Evolutionary conservation across 2,888 invertebrate genomes (phyloP).

Genomic region (Halocaridina rubra): DNA sequence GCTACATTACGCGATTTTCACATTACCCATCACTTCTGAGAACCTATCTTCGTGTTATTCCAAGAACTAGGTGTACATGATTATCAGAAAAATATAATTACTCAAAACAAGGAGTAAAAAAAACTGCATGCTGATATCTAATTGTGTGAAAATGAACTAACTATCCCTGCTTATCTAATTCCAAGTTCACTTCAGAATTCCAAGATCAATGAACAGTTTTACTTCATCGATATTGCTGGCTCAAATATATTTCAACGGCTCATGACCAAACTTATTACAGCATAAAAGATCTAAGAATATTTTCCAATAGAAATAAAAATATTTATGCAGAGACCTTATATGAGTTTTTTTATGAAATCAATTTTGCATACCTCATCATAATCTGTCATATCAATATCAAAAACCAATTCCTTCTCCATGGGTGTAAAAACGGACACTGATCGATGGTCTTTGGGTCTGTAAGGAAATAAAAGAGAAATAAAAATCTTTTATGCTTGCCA

Average conservation of each 20-base stretch:
- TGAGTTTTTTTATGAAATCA: background rate
- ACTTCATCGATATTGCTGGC: background rate
- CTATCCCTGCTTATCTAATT: too few species aligned
- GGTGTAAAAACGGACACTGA: conserved; percentile 72
- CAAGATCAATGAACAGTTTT: background rate
- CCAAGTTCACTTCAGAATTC: too few species aligned
- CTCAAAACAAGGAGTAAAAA: too few species aligned
- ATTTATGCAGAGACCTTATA: too few species aligned
- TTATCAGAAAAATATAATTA: too few species aligned
- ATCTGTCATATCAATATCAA: conserved; percentile 99
- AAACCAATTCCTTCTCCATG: conserved; percentile 89
- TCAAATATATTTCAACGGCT: background rate
- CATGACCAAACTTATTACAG: background rate
- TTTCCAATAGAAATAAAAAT: background rate
- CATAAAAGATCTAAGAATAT: background rate
- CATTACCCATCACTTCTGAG: too few species aligned
- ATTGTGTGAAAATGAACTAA: too few species aligned
- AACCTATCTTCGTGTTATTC: too few species aligned
- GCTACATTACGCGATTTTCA: too few species aligned
- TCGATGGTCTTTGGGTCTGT: conserved; percentile 73
- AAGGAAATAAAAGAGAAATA: conserved; percentile 46
- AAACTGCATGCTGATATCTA: too few species aligned
- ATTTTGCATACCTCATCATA: conserved; percentile 84
- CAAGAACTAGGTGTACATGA: too few species aligned
- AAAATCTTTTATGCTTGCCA: too few species aligned